Evolutionary conservation across 2,888 invertebrate genomes (phyloP).

Genomic region (Proisotoma minuta): DNA sequence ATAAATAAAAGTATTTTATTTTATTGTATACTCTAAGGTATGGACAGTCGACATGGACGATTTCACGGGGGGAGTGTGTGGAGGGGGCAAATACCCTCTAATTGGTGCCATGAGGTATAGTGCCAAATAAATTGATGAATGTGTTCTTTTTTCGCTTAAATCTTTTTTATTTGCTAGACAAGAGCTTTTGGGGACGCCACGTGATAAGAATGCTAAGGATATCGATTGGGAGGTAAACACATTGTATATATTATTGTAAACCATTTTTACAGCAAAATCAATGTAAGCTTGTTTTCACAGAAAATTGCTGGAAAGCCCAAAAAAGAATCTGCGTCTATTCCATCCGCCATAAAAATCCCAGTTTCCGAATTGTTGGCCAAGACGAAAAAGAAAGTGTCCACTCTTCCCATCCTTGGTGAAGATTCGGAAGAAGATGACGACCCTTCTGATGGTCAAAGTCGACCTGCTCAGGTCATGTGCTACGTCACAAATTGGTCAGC

Average conservation of each 20-base stretch:
- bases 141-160: background rate
- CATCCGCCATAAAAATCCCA: slow-evolving; percentile 70
- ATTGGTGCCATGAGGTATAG: slow-evolving; percentile 79
- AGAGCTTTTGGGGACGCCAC: slow-evolving; percentile 76
- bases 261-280: too few species aligned
- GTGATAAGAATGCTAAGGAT: slow-evolving; percentile 74
- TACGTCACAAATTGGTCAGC: slow-evolving; percentile 96
- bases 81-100: slow-evolving; percentile 79
- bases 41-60: slow-evolving; percentile 96
- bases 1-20: slow-evolving; percentile 35
- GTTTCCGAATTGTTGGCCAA: slow-evolving; percentile 65
- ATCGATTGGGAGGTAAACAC: too few species aligned
- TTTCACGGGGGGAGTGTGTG: slow-evolving; percentile 77
- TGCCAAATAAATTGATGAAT: background rate
- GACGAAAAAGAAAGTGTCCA: slow-evolving; percentile 56
- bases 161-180: slow-evolving; percentile 58
- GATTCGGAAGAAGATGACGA: slow-evolving; percentile 48
- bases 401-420: slow-evolving; percentile 55
- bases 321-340: slow-evolving; percentile 62
- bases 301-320: slow-evolving; percentile 62
- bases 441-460: slow-evolving; percentile 61
- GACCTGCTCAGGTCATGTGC: slow-evolving; percentile 83
- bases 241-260: too few species aligned
- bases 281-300: too few species aligned
- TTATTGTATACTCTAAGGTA: slow-evolving; percentile 77